These are phyloP conservation scores for Orbicella faveolata DNA, from an alignment of 64 coral and sea anemone genomes.

Conservation along the genomic window DNA sequence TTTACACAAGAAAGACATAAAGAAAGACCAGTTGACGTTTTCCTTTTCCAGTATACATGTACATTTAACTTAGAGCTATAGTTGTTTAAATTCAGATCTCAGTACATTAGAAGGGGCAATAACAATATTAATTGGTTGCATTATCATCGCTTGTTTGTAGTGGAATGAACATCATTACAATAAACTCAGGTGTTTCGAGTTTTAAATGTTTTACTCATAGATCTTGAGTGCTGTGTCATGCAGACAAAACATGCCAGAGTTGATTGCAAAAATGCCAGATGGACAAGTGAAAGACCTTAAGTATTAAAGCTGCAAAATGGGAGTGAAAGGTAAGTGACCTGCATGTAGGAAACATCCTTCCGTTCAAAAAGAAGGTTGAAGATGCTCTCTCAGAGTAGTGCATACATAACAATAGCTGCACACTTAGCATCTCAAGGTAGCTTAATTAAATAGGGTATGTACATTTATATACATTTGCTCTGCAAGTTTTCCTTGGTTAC, in stretches of 20 bases:
- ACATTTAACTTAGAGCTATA: conserved; percentile 2
- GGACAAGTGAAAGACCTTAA: conserved; percentile 59
- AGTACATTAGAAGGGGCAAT: background rate
- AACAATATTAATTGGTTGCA: conserved; percentile 6
- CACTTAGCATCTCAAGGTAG: conserved; percentile 14
- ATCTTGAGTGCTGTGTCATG: conserved; percentile 69
- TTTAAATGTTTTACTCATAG: conserved; percentile 35
- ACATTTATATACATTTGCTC: conserved; percentile 11
- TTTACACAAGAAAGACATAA: background rate
- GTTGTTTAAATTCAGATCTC: conserved; percentile 6
- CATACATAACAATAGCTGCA: background rate
- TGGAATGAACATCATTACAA: conserved; percentile 2
- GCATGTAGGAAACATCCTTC: background rate
- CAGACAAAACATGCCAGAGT: conserved; percentile 54
- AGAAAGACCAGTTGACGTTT: background rate
- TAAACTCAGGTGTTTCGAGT: background rate
- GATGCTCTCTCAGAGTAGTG: background rate
- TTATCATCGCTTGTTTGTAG: conserved; percentile 19
- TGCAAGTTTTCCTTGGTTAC: background rate
- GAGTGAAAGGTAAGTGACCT: conserved; percentile 24
- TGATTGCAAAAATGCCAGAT: conserved; percentile 50
- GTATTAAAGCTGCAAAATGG: conserved; percentile 55
- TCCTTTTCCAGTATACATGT: background rate
- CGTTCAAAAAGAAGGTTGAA: background rate
- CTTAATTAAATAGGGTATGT: too few species aligned